Evolutionary conservation across 2,797 vertebrate genomes (phyloP).

Genomic region (Micropoecilia bifurca): DNA sequence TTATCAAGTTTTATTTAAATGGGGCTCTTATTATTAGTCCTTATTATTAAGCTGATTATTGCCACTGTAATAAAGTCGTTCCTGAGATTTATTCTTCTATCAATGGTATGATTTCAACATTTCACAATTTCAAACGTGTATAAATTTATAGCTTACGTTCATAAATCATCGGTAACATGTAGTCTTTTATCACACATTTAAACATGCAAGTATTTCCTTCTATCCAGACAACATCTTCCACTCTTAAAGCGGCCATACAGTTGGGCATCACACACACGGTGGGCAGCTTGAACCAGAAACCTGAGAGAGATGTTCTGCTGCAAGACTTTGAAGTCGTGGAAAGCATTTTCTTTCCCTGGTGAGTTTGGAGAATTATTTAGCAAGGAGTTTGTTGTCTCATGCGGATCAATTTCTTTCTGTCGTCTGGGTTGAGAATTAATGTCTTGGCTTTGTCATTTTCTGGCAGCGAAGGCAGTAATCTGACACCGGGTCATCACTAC

Average conservation of each 20-base stretch:
- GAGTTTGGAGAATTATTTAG: conserved; percentile 8
- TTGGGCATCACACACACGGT: conserved; percentile 94
- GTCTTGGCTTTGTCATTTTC: background rate
- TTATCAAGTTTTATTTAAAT: background rate
- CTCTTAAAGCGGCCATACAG: conserved; percentile 94
- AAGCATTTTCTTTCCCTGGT: conserved; percentile 96
- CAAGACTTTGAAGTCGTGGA: conserved; percentile 98
- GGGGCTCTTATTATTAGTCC: background rate
- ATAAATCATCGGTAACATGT: background rate
- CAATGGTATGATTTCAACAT: background rate
- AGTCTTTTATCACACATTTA: background rate
- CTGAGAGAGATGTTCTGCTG: conserved; percentile 95
- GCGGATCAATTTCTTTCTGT: background rate
- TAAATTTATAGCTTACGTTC: background rate
- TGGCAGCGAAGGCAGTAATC: conserved; percentile 92
- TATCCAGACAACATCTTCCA: conserved; percentile 91
- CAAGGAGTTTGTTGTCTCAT: background rate
- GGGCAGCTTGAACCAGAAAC: conserved; percentile 93
- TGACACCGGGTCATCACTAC: conserved; percentile 95
- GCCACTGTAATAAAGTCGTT: background rate
- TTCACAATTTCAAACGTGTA: background rate
- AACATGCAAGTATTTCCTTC: conserved; percentile 10
- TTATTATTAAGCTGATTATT: background rate
- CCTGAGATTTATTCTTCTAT: background rate
- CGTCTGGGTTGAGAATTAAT: conserved; percentile 12